Evolutionary conservation across 1,140 invertebrate genomes (phyloP), one percentile per base, ranked within the genome.

Genomic region (Penaeus japonicus): DNA sequence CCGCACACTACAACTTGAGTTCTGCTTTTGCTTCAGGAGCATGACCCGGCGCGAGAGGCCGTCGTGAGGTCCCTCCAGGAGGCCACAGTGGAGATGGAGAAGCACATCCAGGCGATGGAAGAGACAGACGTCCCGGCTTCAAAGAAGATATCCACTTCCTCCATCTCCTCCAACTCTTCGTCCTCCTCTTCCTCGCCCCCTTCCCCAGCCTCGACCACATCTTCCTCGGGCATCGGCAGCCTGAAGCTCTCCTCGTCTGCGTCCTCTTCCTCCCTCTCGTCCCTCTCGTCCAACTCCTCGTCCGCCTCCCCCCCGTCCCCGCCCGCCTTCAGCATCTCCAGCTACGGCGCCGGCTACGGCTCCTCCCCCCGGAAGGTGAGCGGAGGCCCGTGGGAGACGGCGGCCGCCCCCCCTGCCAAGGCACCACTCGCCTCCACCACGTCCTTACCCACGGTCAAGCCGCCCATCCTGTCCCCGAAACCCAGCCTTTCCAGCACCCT

Each of bases 51-150:
- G 12, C n/a, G 89, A 39, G 89, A 88, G 57, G 89, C 89, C n/a
- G 89, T 90, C 22, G 89, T 90, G 47, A 80, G 87, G 47, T 90
- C 89, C 12, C 85, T 90, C 20, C 89, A 90, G 39, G 89, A 90
- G 62, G 89, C 89, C 54, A 90, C 89, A 12, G 87, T 85, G 70
- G 89, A 90, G 80, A 90, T 90, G 89, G 89, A 90, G 62, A 84
- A 84, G 15, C 85, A 90, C 24, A 90, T 90, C 27, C 81, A 85
- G 35, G 89, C 87, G 27, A 39, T 90, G 27, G 87, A 90, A 65
- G 89, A 90, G 77, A 87, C 87, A 20, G 77, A 84, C 17, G 65
- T 54, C 73, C 20, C 30, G 62, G 30, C 54, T 57, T 27, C n/a
- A 7, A 54, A 27, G 24, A 70, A 62, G n/a, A n/a, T 10, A n/a